Percentiles rank a stretch among this genome's conserved stretches.
Conservation (phyloP, 1,140 invertebrate genomes). For the Tribolium castaneum region DNA sequence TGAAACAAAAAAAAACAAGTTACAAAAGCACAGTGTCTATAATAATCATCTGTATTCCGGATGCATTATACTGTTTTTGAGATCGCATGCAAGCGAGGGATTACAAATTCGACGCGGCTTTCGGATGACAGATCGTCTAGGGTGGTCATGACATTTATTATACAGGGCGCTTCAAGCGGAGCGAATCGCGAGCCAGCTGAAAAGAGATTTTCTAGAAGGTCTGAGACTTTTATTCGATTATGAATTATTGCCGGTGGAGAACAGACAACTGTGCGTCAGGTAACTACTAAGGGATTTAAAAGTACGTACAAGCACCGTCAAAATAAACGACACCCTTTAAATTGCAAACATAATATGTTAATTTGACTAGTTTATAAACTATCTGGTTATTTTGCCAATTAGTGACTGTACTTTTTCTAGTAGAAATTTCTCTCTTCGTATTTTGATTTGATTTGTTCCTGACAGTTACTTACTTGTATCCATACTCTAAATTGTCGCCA, state of each 20-base stretch:
- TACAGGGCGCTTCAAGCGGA: constrained; percentile 40
- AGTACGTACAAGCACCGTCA: no score
- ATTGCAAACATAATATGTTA: no score
- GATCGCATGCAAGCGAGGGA: constrained; percentile 37
- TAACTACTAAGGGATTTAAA: no score
- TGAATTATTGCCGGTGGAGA: constrained; percentile 9
- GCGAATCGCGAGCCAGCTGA: constrained; percentile 36
- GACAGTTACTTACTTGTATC: constrained; percentile 84
- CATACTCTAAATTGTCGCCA: constrained; percentile 95
- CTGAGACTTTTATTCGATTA: constrained; percentile 23
- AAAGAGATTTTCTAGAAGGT: constrained; percentile 39
- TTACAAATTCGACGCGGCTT: constrained; percentile 47
- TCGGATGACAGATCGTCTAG: constrained; percentile 43
- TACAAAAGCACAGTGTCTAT: constrained; percentile 24
- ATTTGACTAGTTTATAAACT: no score
- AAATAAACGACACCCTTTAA: no score
- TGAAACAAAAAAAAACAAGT: constrained; percentile 61
- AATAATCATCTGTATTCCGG: constrained; percentile 43
- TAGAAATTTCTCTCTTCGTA: no score
- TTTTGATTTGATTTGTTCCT: background rate
- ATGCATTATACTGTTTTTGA: constrained; percentile 29
- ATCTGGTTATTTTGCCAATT: no score
- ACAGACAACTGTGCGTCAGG: no score
- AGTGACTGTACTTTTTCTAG: no score
- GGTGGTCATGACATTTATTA: constrained; percentile 50